phyloP scores from a whole-genome alignment of 2,797 vertebrate species.

The Buceros bicornis region DNA sequence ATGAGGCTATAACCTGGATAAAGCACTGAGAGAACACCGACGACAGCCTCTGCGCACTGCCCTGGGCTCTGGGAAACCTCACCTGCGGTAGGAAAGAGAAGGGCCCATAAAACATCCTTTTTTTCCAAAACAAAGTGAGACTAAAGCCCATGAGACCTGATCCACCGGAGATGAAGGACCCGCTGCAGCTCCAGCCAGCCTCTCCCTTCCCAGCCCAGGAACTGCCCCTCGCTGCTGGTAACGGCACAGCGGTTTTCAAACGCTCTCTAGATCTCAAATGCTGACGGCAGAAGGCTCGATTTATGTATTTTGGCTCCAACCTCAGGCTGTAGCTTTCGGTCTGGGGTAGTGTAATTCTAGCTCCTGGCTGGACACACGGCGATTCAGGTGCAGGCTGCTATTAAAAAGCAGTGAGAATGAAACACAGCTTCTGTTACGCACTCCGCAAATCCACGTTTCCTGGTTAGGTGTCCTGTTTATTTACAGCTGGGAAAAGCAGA shows the following conservation, averaged over 20 bases:
- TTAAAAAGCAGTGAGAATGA: conserved; percentile 18
- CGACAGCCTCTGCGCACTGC: neutral
- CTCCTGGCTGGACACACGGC: neutral
- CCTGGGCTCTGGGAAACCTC: neutral
- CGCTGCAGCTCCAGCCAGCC: neutral
- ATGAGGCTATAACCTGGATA: neutral
- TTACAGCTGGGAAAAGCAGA: neutral
- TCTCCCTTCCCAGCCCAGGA: neutral
- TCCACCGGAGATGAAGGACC: neutral
- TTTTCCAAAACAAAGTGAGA: neutral
- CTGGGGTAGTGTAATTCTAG: neutral
- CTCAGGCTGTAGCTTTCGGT: neutral
- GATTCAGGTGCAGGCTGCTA: neutral
- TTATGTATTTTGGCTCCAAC: neutral
- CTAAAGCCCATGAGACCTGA: neutral
- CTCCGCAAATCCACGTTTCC: neutral
- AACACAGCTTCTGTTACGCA: neutral
- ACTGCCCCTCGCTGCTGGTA: neutral
- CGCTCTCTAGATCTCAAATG: neutral
- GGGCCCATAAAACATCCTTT: neutral
- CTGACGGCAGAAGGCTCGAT: neutral
- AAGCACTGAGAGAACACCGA: neutral
- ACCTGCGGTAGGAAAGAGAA: neutral
- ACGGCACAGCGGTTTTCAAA: neutral
- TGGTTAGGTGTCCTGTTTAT: neutral